These are phyloP conservation scores for Hypomesus transpacificus DNA, from an alignment of 2,113 vertebrate species.

Conservation along the genomic window DNA sequence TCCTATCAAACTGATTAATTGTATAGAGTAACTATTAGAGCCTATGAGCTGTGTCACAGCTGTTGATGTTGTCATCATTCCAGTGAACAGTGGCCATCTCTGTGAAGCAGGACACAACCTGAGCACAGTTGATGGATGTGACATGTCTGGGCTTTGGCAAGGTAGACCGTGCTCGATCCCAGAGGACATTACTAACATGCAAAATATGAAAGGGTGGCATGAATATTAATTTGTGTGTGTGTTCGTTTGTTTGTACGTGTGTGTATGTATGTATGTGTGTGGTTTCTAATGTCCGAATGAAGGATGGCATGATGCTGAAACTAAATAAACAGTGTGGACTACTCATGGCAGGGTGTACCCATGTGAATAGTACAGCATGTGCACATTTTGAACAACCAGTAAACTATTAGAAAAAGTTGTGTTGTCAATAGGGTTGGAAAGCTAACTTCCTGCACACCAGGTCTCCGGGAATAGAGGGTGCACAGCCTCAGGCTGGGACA, in stretches of 20 bases:
- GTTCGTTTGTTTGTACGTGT: not conserved
- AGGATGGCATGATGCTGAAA: constrained; percentile 1
- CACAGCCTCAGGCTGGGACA: not conserved
- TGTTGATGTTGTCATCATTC: constrained; percentile 33
- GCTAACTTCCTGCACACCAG: no score
- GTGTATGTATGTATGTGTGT: not conserved
- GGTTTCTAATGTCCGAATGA: not conserved
- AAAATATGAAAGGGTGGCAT: not conserved
- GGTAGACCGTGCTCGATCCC: constrained; percentile 13
- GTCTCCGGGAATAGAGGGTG: not conserved
- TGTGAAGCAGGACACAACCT: not conserved
- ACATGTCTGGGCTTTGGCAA: constrained; percentile 27
- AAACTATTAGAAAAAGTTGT: no score
- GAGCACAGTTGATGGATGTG: constrained; percentile 18
- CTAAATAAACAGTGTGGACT: not conserved
- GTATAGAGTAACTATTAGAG: constrained; percentile 20
- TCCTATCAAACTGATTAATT: constrained; percentile 16
- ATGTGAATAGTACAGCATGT: no score
- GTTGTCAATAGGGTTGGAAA: no score
- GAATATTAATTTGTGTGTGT: not conserved
- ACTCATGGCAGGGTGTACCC: no score
- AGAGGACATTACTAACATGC: constrained; percentile 13
- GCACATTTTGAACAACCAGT: no score
- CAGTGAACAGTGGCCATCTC: constrained; percentile 13
- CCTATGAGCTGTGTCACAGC: constrained; percentile 15